Conservation (phyloP, 2,797 vertebrate genomes). For the Lutjanus argentimaculatus region DNA sequence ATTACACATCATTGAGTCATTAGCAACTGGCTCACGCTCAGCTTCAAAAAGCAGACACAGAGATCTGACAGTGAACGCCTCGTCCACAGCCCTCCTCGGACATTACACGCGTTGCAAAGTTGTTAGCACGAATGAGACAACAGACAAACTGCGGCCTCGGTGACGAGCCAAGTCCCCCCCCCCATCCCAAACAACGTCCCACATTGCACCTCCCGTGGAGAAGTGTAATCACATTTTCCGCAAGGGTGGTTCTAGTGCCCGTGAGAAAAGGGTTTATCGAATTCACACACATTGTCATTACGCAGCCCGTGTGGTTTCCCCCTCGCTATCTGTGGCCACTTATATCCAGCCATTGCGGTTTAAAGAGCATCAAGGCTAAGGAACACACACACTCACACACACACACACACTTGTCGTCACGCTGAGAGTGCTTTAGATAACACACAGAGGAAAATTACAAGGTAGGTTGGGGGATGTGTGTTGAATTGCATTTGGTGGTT, state of each 20-base stretch:
- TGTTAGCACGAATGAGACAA: conserved; percentile 28
- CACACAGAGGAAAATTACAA: conserved; percentile 44
- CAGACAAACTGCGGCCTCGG: conserved; percentile 42
- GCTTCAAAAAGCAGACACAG: conserved; percentile 29
- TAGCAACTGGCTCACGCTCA: conserved; percentile 29
- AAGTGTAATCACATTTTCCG: conserved; percentile 84
- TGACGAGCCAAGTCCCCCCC: conserved; percentile 50
- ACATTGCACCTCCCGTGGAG: conserved; percentile 66
- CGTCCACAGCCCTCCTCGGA: conserved; percentile 2
- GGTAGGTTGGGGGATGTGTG: conserved; percentile 26
- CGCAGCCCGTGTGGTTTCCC: conserved; percentile 65
- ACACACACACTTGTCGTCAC: conserved; percentile 38
- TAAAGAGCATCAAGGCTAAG: conserved; percentile 63
- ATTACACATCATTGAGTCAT: conserved; percentile 58
- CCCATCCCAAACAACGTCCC: conserved; percentile 29
- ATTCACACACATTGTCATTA: conserved; percentile 81
- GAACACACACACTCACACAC: conserved; percentile 18
- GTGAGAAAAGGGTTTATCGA: conserved; percentile 83
- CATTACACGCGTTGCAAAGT: conserved; percentile 33
- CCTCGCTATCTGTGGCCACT: conserved; percentile 72
- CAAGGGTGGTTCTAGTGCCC: conserved; percentile 75
- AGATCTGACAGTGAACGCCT: conserved; percentile 4
- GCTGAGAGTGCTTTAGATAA: conserved; percentile 49
- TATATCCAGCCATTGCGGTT: conserved; percentile 65
- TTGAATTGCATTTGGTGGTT: conserved; percentile 25